phyloP scores from a whole-genome alignment of 2,888 invertebrate genomes.

The Xiphydria camelus region DNA sequence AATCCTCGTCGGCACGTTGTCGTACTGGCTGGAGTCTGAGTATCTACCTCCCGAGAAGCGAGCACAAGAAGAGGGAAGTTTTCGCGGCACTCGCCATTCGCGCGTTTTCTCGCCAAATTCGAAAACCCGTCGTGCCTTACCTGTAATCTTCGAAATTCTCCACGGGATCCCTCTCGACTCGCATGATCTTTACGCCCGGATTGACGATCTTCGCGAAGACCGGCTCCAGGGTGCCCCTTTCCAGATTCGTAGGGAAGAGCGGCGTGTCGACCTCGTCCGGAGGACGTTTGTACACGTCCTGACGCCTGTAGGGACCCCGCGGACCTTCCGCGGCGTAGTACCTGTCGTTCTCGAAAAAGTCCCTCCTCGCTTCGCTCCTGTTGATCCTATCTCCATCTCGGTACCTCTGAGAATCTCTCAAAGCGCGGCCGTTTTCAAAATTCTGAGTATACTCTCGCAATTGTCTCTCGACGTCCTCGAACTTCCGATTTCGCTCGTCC shows the following conservation, averaged over 20 bases:
- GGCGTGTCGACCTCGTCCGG: conserved; percentile 51
- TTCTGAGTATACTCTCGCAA: conserved; percentile 43
- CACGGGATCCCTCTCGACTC: conserved; percentile 45
- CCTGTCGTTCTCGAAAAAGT: conserved; percentile 20
- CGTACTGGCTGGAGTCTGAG: conserved; percentile 54
- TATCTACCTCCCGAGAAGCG: too few relatives aligned
- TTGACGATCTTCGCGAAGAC: conserved; percentile 48
- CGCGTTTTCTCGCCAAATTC: too few relatives aligned
- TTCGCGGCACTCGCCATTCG: too few relatives aligned
- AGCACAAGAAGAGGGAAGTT: neutral
- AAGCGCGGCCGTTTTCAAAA: conserved; percentile 39
- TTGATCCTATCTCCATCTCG: conserved; percentile 23
- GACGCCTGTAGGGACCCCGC: conserved; percentile 38
- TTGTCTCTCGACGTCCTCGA: conserved; percentile 37
- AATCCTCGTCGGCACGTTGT: conserved; percentile 53
- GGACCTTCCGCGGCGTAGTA: conserved; percentile 20
- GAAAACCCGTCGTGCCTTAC: conserved; percentile 31
- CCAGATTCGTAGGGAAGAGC: conserved; percentile 43
- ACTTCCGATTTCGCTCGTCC: conserved; percentile 21
- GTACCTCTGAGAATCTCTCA: conserved; percentile 32
- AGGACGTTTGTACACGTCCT: conserved; percentile 49
- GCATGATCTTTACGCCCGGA: conserved; percentile 54
- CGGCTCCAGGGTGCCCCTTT: conserved; percentile 31
- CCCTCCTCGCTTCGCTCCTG: conserved; percentile 8
- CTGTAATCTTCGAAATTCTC: conserved; percentile 46